Evolutionary conservation across 2,113 vertebrate species (phyloP).

Genomic region (Rhabdornis inornatus): DNA sequence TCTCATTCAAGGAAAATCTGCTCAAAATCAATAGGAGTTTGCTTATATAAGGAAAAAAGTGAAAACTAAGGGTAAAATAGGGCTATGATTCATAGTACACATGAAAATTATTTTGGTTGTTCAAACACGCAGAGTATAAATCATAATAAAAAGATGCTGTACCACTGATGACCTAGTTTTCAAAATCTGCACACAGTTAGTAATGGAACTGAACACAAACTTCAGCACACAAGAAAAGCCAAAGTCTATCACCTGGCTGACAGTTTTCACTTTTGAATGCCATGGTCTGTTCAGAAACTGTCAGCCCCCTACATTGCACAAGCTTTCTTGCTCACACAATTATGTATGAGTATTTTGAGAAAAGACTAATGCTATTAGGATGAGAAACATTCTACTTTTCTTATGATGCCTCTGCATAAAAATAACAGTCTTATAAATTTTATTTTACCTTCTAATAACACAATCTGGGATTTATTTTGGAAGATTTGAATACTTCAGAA

Average conservation of each 20-base stretch:
- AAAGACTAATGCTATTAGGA: background rate
- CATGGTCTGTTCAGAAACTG: background rate
- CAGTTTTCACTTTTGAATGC: background rate
- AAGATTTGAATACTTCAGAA: conserved; percentile 60
- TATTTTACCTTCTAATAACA: conserved; percentile 66
- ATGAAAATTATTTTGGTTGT: background rate
- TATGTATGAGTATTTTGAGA: background rate
- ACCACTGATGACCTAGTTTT: background rate
- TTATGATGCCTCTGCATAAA: background rate
- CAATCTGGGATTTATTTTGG: conserved; percentile 50
- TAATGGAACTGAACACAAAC: background rate
- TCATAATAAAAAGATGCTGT: background rate
- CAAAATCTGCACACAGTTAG: background rate
- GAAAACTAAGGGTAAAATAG: conserved; percentile 7
- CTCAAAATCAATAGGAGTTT: conserved; percentile 25
- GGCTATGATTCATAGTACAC: background rate
- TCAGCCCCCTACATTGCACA: background rate
- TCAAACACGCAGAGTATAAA: background rate
- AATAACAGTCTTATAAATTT: background rate
- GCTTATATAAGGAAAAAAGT: conserved; percentile 10
- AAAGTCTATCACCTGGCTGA: background rate
- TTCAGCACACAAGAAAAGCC: background rate
- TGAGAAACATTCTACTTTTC: background rate
- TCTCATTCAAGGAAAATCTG: conserved; percentile 34
- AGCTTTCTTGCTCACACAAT: background rate